Evolutionary conservation across 2,888 invertebrate species (phyloP).

Genomic region (Blera fallax): DNA sequence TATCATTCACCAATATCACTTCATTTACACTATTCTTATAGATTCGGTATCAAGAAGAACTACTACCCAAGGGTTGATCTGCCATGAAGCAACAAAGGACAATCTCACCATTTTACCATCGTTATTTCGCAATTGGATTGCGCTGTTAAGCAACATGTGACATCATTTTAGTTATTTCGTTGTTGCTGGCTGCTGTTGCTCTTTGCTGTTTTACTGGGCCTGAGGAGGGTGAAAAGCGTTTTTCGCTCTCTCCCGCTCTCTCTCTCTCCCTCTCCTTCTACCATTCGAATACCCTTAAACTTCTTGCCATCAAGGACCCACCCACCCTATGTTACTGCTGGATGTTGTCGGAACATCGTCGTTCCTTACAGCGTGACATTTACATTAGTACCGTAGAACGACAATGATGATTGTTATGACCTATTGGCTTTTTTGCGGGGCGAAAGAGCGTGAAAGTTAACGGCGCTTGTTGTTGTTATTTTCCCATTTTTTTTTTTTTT

Average conservation of each 20-base stretch:
- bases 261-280: neutral
- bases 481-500: neutral
- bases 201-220: neutral
- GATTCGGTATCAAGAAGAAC: neutral
- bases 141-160: slow-evolving; percentile 71
- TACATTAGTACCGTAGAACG: slow-evolving; percentile 63
- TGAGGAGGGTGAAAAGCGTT: slow-evolving; percentile 3
- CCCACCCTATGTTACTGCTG: neutral
- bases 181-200: slow-evolving; percentile 40
- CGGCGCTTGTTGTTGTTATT: slow-evolving; percentile 44
- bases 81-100: slow-evolving; percentile 48
- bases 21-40: slow-evolving; percentile 38
- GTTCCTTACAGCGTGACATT: slow-evolving; percentile 62
- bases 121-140: slow-evolving; percentile 65
- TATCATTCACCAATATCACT: slow-evolving; percentile 48
- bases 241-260: neutral
- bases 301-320: neutral
- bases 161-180: slow-evolving; percentile 57
- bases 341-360: slow-evolving; percentile 7
- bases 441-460: slow-evolving; percentile 53
- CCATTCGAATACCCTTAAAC: neutral
- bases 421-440: slow-evolving; percentile 58
- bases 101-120: slow-evolving; percentile 62
- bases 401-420: slow-evolving; percentile 68
- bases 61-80: slow-evolving; percentile 52